Conservation (phyloP, 2,888 invertebrate genomes). For the Tetropium fuscum region DNA sequence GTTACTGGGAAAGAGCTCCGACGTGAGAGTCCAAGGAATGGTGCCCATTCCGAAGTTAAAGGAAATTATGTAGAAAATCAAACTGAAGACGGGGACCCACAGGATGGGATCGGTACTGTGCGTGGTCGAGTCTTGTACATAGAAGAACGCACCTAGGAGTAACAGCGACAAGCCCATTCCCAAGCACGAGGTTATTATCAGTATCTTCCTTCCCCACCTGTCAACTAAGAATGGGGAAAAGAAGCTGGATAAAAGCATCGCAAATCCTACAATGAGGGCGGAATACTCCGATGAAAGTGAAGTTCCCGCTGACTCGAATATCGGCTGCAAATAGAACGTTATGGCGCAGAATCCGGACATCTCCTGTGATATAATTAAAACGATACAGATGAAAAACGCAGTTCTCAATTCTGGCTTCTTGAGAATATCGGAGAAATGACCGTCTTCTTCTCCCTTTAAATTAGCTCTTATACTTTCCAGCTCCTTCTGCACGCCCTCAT, state of each 20-base stretch:
- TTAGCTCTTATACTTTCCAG: constrained; percentile 43
- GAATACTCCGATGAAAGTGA: constrained; percentile 72
- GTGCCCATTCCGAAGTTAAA: constrained; percentile 74
- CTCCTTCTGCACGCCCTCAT: constrained; percentile 73
- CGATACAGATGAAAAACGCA: constrained; percentile 79
- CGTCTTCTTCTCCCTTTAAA: constrained; percentile 42
- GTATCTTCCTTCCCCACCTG: constrained; percentile 77
- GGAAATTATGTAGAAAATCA: constrained; percentile 79
- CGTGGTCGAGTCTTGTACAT: constrained; percentile 69
- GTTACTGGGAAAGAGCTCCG: constrained; percentile 82
- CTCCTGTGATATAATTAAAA: constrained; percentile 75
- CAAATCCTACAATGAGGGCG: constrained; percentile 80
- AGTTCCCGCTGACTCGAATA: constrained; percentile 76
- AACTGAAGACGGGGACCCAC: constrained; percentile 79
- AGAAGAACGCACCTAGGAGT: constrained; percentile 66
- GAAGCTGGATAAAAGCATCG: constrained; percentile 79
- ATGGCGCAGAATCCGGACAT: constrained; percentile 70
- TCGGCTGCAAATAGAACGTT: constrained; percentile 68
- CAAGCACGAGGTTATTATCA: constrained; percentile 77
- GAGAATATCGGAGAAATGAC: constrained; percentile 61
- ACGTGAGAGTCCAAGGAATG: constrained; percentile 82
- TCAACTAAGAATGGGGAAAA: constrained; percentile 82
- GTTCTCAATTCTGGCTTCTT: constrained; percentile 77
- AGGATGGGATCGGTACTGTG: constrained; percentile 65
- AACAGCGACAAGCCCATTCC: constrained; percentile 74